Base-by-base conservation (phyloP, 2,797 vertebrate genomes). In the Megalops cyprinoides region DNA sequence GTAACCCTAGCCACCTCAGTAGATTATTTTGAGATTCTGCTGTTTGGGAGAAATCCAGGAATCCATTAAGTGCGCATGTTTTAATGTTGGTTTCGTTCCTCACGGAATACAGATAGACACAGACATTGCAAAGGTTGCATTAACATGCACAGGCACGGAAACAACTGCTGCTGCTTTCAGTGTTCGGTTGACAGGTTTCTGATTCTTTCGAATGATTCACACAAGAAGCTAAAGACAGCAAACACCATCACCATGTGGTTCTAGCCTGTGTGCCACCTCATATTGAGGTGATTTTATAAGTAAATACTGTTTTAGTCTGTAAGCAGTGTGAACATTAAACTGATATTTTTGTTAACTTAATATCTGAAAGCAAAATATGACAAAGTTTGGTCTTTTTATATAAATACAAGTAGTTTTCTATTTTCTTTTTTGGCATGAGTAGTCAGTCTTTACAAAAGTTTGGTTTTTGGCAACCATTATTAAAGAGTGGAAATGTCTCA, bases 371-470 rank as follows among this genome's bases (percentile, higher is more conserved):
- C 39, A 65, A 46, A 53, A 10, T 28, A 46, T 56, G n/a, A 53
- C n/a, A 37, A 79, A 85, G 78, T 25, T 15, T 15, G 31, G 34
- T 39, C 15, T 44, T 49, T 74, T 53, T 51, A 51, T 77, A 79
- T 55, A 71, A 80, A 83, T 55, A 69, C 78, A 23, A n/a, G 15
- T 12, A 73, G 20, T 60, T 1, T 60, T 25, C 4, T 7, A 42
- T 78, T 46, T 28, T 74, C 81, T 83, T 53, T 48, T 81, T 78
- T 74, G 73, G 78, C 48, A 83, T 78, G n/a, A 49, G 53, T 77
- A 42, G n/a, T 80, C 49, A 49, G 58, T 78, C 48, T 31, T 15
- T 39, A 53, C 25, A 62, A 31, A 23, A 78, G 39, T 62, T 65
- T 77, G n/a, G n/a, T n/a, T 20, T 67, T 34, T 67, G 25, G 42